Evolutionary conservation across 2,113 vertebrate genomes (phyloP), one percentile per base, ranked within the genome.

Genomic region (Clarias macrocephalus): DNA sequence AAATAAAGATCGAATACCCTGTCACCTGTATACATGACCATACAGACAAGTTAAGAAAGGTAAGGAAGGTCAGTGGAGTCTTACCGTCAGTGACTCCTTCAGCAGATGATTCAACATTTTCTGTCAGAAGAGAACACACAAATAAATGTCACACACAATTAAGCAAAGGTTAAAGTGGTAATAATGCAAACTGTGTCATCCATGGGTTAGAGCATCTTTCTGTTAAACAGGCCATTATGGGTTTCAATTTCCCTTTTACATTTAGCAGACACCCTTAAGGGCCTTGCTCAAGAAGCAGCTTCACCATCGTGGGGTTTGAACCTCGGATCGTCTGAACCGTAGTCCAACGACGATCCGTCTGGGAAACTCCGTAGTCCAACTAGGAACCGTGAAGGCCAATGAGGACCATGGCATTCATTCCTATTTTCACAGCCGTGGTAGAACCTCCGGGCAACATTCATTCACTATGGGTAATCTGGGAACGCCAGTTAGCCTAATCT

Each of bases 81-180:
- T 88, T 63, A 94, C 93, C 88, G 2, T 85, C 63, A 52, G 59
- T 66, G 25, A 18, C 77, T 57, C 83, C 86, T 65, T 86, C 89
- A 80, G 48, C 86, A 5, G 84, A 63, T 13, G 57, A 73, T 15
- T 91, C 91, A 18, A 15, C 25, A 8, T 52, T 85, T 62, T 88
- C 89, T 90, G 89, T 16, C 77, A 33, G 83, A 80, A 66, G 83
- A 77, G 25, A 70, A 52, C 6, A 11, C 5, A 62, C 57, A 1
- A 84, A 19, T 3, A 28, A 4, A 52, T 10, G 56, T 62, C n/a
- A 37, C 30, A 56, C 13, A 73, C 56, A 8, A 8, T 79, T 57
- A 6, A 57, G n/a, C 2, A 79, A 28, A 80, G 19, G 75, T 18
- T 54, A 16, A 2, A n/a, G 25, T 28, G 33, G 5, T 77, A 28